These are phyloP conservation scores for Ditylenchus dipsaci DNA, from an alignment of 1,140 invertebrate species.

Conservation along the genomic window DNA sequence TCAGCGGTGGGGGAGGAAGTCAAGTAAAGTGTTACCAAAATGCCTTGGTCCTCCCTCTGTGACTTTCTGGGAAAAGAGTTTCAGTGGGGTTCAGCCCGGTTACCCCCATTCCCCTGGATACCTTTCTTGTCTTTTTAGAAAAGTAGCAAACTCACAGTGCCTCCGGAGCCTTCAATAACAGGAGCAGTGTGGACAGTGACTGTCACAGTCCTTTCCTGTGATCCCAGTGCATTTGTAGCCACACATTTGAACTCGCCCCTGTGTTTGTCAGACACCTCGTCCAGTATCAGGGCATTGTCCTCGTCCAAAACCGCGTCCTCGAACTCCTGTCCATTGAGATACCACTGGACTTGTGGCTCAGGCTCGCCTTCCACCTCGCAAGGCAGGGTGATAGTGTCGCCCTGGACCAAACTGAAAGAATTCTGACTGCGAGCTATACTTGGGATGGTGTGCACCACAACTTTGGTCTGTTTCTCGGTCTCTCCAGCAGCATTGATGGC, in stretches of 20 bases:
- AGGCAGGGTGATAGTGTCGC: conserved; percentile 41
- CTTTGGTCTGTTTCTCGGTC: conserved; percentile 53
- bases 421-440: conserved; percentile 40
- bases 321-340: conserved; percentile 19
- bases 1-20: no score
- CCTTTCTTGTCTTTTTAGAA: no score
- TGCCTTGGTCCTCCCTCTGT: no score
- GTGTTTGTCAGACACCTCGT: conserved; percentile 43
- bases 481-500: conserved; percentile 41
- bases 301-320: conserved; percentile 35
- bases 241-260: conserved; percentile 49
- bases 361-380: conserved; percentile 49
- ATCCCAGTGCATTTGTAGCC: conserved; percentile 46
- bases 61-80: no score
- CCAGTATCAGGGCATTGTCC: conserved; percentile 43
- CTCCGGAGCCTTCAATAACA: conserved; percentile 40
- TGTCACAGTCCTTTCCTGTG: conserved; percentile 41
- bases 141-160: neutral
- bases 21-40: no score
- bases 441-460: conserved; percentile 36
- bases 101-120: no score
- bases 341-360: conserved; percentile 45
- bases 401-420: conserved; percentile 46
- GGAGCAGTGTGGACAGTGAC: conserved; percentile 53
- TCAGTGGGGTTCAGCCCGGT: no score